These are phyloP conservation scores for Alouatta palliata DNA, from an alignment of 2,113 vertebrate species.

Conservation along the genomic window DNA sequence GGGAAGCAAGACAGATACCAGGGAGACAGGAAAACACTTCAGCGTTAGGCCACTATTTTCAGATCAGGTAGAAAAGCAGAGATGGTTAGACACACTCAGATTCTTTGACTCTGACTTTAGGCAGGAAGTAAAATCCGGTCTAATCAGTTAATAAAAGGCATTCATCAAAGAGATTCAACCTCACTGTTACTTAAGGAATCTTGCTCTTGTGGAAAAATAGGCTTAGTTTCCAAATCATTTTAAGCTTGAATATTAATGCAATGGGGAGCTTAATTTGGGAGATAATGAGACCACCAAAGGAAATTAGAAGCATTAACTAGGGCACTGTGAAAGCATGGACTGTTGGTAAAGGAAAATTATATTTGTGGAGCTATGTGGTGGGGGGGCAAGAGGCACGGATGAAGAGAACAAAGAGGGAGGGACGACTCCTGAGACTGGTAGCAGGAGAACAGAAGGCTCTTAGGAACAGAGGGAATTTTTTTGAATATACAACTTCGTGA, in stretches of 20 bases:
- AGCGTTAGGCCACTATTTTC: conserved; percentile 8
- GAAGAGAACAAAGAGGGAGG: background rate
- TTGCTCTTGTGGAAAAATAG: conserved; percentile 8
- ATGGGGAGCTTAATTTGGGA: background rate
- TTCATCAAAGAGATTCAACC: conserved; percentile 2
- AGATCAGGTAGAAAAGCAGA: conserved; percentile 56
- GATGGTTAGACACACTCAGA: background rate
- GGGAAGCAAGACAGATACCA: background rate
- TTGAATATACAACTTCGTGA: background rate
- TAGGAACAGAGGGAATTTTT: background rate
- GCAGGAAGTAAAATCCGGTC: conserved; percentile 22
- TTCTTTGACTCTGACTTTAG: conserved; percentile 42
- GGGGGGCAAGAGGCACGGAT: background rate
- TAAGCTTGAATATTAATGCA: background rate
- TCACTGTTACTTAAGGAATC: background rate
- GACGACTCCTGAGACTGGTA: background rate
- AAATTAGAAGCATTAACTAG: conserved; percentile 20
- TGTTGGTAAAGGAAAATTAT: background rate
- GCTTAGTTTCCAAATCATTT: conserved; percentile 34
- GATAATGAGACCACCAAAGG: conserved; percentile 31
- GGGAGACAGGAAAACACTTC: background rate
- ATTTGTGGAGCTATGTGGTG: background rate
- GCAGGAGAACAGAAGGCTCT: background rate
- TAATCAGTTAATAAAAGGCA: conserved; percentile 39
- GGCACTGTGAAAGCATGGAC: background rate